Conservation (phyloP, 1,140 invertebrate genomes). For the Lithobius niger region DNA sequence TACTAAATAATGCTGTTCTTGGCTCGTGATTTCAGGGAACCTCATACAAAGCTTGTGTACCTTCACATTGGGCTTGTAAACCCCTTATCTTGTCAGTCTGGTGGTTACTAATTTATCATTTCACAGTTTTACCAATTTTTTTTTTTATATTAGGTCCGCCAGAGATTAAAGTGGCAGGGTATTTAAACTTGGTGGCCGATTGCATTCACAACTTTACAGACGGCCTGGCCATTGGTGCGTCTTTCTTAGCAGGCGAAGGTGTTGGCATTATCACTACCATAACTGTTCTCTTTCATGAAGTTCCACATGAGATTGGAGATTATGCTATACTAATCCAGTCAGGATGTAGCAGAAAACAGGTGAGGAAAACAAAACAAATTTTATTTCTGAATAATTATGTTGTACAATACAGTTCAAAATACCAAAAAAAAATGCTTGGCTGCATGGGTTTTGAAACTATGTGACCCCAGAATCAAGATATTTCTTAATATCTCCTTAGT, state of each 20-base stretch:
- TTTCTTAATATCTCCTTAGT: too few relatives aligned
- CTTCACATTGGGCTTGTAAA: too few relatives aligned
- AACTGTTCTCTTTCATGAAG: slow-evolving; percentile 89
- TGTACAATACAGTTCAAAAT: too few relatives aligned
- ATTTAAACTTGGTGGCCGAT: slow-evolving; percentile 86
- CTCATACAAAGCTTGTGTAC: too few relatives aligned
- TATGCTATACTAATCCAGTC: slow-evolving; percentile 94
- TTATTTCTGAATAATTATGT: too few relatives aligned
- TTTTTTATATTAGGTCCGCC: slow-evolving; percentile 10
- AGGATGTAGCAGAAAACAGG: slow-evolving; percentile 73
- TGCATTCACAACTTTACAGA: slow-evolving; percentile 96
- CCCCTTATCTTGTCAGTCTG: slow-evolving; percentile 2
- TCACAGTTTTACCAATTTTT: neutral
- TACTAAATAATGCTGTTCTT: too few relatives aligned
- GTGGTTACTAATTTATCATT: neutral
- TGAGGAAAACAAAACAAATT: too few relatives aligned
- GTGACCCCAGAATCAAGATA: too few relatives aligned
- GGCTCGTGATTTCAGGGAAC: too few relatives aligned
- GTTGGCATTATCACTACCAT: slow-evolving; percentile 66
- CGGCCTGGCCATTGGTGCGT: slow-evolving; percentile 90
- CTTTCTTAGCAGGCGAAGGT: slow-evolving; percentile 69
- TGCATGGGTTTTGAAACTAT: too few relatives aligned
- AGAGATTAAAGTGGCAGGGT: slow-evolving; percentile 82
- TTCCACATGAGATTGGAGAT: slow-evolving; percentile 97
- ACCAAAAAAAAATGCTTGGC: too few relatives aligned